Evolutionary conservation across 2,888 invertebrate species (phyloP).

Genomic region (Lomographa bimaculata): DNA sequence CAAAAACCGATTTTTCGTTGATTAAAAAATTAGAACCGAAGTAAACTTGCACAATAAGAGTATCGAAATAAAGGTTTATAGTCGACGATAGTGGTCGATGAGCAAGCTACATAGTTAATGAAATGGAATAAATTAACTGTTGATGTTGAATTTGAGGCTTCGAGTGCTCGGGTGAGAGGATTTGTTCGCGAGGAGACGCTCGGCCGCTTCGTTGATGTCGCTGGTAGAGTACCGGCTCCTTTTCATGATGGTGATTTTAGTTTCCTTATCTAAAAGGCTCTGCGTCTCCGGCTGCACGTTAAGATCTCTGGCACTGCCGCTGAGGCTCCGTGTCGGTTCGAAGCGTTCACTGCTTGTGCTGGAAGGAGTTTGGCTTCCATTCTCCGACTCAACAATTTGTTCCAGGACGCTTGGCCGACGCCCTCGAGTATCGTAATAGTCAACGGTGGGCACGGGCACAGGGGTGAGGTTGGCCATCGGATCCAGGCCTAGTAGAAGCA

Average conservation of each 20-base stretch:
- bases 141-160: conserved; percentile 84
- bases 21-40: conserved; percentile 17
- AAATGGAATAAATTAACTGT: conserved; percentile 58
- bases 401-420: conserved; percentile 71
- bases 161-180: conserved; percentile 85
- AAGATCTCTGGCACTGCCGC: conserved; percentile 61
- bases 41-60: conserved; percentile 32
- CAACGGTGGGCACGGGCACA: conserved; percentile 67
- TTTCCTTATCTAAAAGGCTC: conserved; percentile 62
- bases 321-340: conserved; percentile 57
- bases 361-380: conserved; percentile 72
- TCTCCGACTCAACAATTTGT: conserved; percentile 73
- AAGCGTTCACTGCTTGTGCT: conserved; percentile 68
- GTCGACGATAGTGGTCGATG: conserved; percentile 48
- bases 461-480: conserved; percentile 77
- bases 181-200: conserved; percentile 80
- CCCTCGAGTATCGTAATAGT: conserved; percentile 72
- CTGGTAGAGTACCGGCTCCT: conserved; percentile 87
- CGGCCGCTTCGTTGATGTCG: conserved; percentile 85
- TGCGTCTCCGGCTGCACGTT: conserved; percentile 59
- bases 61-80: conserved; percentile 34
- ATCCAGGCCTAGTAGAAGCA: conserved; percentile 89
- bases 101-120: conserved; percentile 57
- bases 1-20: conserved; percentile 23
- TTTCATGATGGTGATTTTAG: conserved; percentile 53